Conservation (phyloP, 2,888 invertebrate genomes). For the Scaptomyza tumidula region DNA sequence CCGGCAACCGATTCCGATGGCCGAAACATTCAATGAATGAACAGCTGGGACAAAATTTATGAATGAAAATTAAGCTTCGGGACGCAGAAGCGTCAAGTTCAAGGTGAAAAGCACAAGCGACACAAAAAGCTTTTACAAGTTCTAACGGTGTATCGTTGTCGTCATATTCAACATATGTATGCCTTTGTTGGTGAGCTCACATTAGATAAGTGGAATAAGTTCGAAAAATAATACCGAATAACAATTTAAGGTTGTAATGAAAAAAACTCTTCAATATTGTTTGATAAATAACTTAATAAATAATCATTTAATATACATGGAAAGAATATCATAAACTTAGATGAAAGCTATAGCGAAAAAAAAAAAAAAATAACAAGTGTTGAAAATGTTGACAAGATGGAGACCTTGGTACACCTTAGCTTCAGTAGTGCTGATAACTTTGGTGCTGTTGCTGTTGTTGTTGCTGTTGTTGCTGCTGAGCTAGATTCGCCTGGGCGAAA, state of each 20-base stretch:
- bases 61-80: slow-evolving; percentile 60
- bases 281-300: slow-evolving; percentile 73
- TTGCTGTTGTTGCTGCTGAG: slow-evolving; percentile 69
- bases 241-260: no score
- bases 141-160: not conserved
- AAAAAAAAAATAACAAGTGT: slow-evolving; percentile 30
- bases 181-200: not conserved
- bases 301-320: slow-evolving; percentile 58
- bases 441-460: slow-evolving; percentile 62
- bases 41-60: slow-evolving; percentile 40
- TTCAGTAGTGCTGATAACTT: slow-evolving; percentile 59
- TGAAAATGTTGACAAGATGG: slow-evolving; percentile 26
- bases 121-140: slow-evolving; percentile 6
- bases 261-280: not conserved
- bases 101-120: slow-evolving; percentile 48
- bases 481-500: slow-evolving; percentile 78
- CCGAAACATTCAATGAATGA: slow-evolving; percentile 35
- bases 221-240: not conserved
- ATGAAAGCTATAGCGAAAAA: slow-evolving; percentile 21
- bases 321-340: slow-evolving; percentile 17
- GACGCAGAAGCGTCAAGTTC: slow-evolving; percentile 49
- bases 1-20: slow-evolving; percentile 2
- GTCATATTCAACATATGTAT: not conserved
- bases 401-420: slow-evolving; percentile 1
- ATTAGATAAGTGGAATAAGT: not conserved